Percentiles rank a stretch among this genome's conserved stretches.
These are phyloP conservation scores for Phocides pigmalion DNA, from an alignment of 1,140 invertebrate genomes.

Conservation along the genomic window DNA sequence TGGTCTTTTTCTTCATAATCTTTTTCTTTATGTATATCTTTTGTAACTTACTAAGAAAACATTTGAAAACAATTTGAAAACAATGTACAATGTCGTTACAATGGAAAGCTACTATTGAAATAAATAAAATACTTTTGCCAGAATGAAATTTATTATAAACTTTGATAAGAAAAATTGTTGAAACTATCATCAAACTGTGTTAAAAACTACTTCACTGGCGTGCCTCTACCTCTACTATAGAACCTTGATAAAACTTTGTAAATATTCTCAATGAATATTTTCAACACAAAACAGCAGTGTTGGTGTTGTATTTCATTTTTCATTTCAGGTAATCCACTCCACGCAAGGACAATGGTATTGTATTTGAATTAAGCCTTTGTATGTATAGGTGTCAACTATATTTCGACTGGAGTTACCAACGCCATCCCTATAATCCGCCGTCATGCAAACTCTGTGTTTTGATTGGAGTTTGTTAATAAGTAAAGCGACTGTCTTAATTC, in stretches of 20 bases:
- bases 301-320: no score
- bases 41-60: not conserved
- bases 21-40: no score
- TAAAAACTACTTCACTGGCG: constrained; percentile 1
- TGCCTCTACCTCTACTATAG: not conserved
- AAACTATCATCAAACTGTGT: not conserved
- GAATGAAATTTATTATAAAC: constrained; percentile 3
- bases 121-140: not conserved
- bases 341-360: no score
- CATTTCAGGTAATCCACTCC: no score
- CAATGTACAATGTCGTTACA: not conserved
- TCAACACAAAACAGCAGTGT: not conserved
- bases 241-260: not conserved
- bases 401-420: no score
- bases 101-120: not conserved
- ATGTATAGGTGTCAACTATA: no score
- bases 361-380: no score
- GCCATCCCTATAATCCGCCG: no score
- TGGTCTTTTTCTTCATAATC: no score
- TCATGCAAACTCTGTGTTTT: no score
- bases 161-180: constrained; percentile 1
- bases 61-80: not conserved
- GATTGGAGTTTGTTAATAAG: no score
- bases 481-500: no score
- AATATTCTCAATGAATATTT: not conserved